Evolutionary conservation across 2,888 invertebrate genomes (phyloP), one percentile per base, ranked within the genome.

Genomic region (Ptilodon capucinus): DNA sequence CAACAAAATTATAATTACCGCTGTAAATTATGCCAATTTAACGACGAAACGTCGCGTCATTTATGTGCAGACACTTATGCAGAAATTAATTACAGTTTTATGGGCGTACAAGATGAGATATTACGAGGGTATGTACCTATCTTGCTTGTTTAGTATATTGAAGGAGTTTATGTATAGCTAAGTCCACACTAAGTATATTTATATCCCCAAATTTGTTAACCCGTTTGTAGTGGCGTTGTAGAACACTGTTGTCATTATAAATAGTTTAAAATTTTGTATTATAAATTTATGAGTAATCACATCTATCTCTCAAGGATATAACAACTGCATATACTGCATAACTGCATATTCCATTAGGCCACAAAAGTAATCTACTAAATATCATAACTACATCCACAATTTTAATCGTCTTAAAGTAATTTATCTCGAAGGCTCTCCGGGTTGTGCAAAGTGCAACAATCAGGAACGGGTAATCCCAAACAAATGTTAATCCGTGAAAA

Each of bases 1-100:
- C 43, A 51, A 23, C 63, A 46, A 63, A 46, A 48, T 47, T 50
- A 51, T 58, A 60, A 65, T 65, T 61, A 61, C 30, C 18, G 17
- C 47, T 48, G 46, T 65, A 45, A 45, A 54, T 63, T 52, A 54
- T 58, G 40, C 45, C 42, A 6, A 38, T 52, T 65, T 64, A 56
- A 64, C 36, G 60, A 46, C 23, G 32, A 39, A 8, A 36, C 28
- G 40, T 38, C 39, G 42, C 45, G 14, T 42, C 40, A 14, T 23
- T 40, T 40, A 25, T 25, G 14, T 40, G 25, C 25, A 16, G 9
- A 25, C 11, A 9, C 25, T 25, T 16, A 13, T 25, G 40, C 9
- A 11, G 7, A 19, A 38, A 19, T 38, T 38, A 19, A 38, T 38
- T 38, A 38, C 32, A 38, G 5, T n/a, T 38, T 19, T 38, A 19